Evolutionary conservation across 2,113 vertebrate genomes (phyloP).

Genomic region (Chionodraco myersi): DNA sequence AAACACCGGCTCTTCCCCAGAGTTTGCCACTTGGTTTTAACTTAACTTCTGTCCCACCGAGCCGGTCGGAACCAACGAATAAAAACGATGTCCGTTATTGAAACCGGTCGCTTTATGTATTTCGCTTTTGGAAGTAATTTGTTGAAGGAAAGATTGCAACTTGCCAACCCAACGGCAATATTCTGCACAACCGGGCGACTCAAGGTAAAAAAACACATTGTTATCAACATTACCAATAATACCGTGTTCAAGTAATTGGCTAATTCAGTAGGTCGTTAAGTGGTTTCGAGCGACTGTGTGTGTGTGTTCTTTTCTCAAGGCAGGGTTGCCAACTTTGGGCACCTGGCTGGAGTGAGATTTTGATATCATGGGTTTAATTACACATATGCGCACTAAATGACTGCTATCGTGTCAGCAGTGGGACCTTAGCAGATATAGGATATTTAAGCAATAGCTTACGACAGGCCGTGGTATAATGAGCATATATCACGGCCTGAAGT

Average conservation of each 20-base stretch:
- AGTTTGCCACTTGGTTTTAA: no score
- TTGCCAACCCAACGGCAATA: slow-evolving; percentile 75
- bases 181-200: slow-evolving; percentile 70
- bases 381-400: no score
- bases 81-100: slow-evolving; percentile 47
- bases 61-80: neutral
- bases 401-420: no score
- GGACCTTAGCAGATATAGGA: no score
- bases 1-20: no score
- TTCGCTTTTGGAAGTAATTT: slow-evolving; percentile 85
- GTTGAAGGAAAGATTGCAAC: slow-evolving; percentile 76
- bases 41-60: neutral
- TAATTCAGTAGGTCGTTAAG: neutral
- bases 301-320: neutral
- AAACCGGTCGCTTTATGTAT: slow-evolving; percentile 67
- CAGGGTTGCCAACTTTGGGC: no score
- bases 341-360: no score
- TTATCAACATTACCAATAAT: neutral
- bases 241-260: neutral
- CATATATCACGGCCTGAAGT: no score
- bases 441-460: no score
- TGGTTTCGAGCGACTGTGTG: neutral
- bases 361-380: no score
- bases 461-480: no score
- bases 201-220: slow-evolving; percentile 65